Percentiles rank a stretch among this genome's conserved stretches.
These are phyloP conservation scores for Spodoptera littoralis DNA, from an alignment of 2,888 invertebrate species.

Conservation along the genomic window DNA sequence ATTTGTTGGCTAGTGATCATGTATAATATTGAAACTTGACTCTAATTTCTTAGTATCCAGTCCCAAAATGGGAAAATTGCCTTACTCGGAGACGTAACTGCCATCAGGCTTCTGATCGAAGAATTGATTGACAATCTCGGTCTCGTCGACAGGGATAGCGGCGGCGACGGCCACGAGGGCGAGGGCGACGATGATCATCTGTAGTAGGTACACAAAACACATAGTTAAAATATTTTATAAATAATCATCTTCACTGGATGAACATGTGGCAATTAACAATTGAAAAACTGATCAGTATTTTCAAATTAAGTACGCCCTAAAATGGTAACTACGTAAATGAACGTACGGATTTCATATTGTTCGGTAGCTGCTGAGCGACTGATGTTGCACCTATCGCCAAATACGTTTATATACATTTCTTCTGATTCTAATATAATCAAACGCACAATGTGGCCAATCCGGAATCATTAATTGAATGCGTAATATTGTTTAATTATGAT, in stretches of 20 bases:
- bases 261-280: no score
- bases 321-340: not conserved
- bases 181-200: slow-evolving; percentile 45
- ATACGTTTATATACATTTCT: no score
- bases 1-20: no score
- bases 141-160: slow-evolving; percentile 17
- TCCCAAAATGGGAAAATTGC: no score
- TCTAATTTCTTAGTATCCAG: no score
- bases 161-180: slow-evolving; percentile 50
- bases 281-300: no score
- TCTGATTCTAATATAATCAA: no score
- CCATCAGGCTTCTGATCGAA: slow-evolving; percentile 20
- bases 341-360: slow-evolving; percentile 53
- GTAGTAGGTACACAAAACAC: slow-evolving; percentile 6
- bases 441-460: no score
- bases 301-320: no score
- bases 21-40: no score
- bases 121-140: not conserved
- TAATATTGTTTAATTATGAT: no score
- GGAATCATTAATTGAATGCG: no score
- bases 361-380: slow-evolving; percentile 43
- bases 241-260: not conserved
- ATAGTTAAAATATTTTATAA: not conserved
- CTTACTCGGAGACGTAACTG: slow-evolving; percentile 21
- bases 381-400: slow-evolving; percentile 17